Base-by-base conservation (phyloP, 2,888 invertebrate genomes). In the Arrhopalites spinosus region DNA sequence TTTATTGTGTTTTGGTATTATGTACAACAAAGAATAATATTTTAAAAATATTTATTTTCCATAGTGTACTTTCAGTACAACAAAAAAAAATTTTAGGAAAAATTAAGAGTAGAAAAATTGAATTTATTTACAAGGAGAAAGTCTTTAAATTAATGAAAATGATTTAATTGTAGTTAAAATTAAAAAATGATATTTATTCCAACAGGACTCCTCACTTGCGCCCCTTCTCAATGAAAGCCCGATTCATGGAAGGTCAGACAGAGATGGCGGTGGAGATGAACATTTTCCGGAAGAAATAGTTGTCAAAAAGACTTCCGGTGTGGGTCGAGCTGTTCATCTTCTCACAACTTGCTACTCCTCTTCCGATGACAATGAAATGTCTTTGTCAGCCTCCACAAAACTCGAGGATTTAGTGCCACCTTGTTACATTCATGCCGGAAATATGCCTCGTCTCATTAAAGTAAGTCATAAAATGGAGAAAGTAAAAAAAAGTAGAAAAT, bases 371-470 rank as follows among this genome's bases (percentile, higher is more conserved):
- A 85, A 86, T 78, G 86, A 85, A 75, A 85, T 86, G 64, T 84
- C 86, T 77, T 82, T 87, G 81, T 86, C 87, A 36, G 85, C 86
- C 25, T 86, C 87, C 45, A 81, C 81, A 3, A 81, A 84, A 75
- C 85, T 89, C 75, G 87, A 88, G 50, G 86, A 87, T 77, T 89
- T 88, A 81, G 85, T 90, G 8, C 90, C 90, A 1, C 88, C 89
- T 0, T 87, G 88, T 79, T 88, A 88, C 83, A 86, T 88, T 66
- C 86, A 87, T 27, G 87, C 88, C 71, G 87, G 88, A 81, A 87
- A 88, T 80, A 88, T 90, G 82, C 86, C 87, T 63, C 88, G 88
- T 79, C 85, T 89, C 27, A 88, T 90, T 78, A 88, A 89, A 87
- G 89, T 89, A 83, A 84, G 85, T 74, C 20, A 3, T 27, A 8